Conservation (phyloP, 2,888 invertebrate species). For the Dynastes grantii region DNA sequence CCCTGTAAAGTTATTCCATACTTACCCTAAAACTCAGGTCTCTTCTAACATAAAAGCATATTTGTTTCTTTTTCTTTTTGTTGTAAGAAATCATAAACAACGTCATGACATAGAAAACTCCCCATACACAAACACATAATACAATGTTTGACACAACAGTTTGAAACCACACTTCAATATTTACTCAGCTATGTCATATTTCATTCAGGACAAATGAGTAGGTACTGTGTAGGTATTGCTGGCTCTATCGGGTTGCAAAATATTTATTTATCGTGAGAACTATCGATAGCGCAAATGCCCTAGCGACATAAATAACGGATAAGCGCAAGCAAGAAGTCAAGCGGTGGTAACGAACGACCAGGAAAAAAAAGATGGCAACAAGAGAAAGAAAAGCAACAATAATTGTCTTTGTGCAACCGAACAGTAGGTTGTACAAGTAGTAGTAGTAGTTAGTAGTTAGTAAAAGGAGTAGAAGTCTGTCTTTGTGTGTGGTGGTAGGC, state of each 20-base stretch:
- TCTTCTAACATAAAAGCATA: too few species aligned
- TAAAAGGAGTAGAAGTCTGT: background rate
- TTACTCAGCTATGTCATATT: constrained; percentile 1
- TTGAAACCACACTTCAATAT: background rate
- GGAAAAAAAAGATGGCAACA: constrained; percentile 25
- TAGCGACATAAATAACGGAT: constrained; percentile 29
- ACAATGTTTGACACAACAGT: background rate
- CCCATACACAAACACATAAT: background rate
- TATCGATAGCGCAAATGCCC: constrained; percentile 30
- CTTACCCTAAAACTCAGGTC: too few species aligned
- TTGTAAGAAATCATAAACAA: too few species aligned
- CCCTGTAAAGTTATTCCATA: too few species aligned
- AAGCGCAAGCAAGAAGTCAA: constrained; percentile 6
- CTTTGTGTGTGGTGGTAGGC: background rate
- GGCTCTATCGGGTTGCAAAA: constrained; percentile 14
- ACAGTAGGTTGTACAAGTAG: constrained; percentile 32
- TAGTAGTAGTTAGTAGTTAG: too few species aligned
- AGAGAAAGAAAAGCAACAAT: constrained; percentile 17
- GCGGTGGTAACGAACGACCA: background rate
- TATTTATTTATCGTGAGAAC: constrained; percentile 33
- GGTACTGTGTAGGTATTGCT: too few species aligned
- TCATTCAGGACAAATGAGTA: background rate
- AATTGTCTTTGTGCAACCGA: constrained; percentile 50
- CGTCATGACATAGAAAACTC: too few species aligned
- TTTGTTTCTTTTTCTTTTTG: too few species aligned